Evolutionary conservation across 2,888 invertebrate species (phyloP), one percentile per base, ranked within the genome.

Genomic region (Axea sp.): DNA sequence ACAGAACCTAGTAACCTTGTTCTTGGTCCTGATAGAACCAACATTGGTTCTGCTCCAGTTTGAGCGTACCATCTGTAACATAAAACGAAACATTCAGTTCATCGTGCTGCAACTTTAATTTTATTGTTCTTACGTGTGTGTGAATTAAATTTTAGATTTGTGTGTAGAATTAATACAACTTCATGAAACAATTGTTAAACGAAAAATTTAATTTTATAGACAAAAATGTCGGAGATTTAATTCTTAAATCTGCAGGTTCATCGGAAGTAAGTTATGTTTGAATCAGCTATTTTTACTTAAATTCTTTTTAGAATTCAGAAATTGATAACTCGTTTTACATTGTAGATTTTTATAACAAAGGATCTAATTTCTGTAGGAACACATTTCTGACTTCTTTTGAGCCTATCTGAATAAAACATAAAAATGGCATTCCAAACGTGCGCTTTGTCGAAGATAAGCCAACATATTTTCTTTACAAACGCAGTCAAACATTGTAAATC

Each of bases 1-100:
- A 93, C 92, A 0, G 93, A 92, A 0, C 93, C 93, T 0, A 93
- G 88, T 39, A 93, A 89, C 14, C 92, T 89, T 17, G 91, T 90
- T 67, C 93, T 89, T 0, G 92, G 92, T 1, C 92, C 92, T 19
- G 91, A 91, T 5, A 91, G 87, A 5, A 92, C 91, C 28, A 92
- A 88, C 82, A 90, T 88, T 0, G 92, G 91, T 62, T 93, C 93
- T 11, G 91, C 89, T 2, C 92, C 92, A 15, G 91, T 91, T 79
- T 92, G 91, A 11, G 91, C 90, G 81, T 91, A 93, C 93, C 93
- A 93, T 80, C 93, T 93, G 87, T 5, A 81, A 82, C 26, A 60
- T 9, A 59, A 49, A 43, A 57, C 8, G 24, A 12, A 26, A 64
- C 28, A 53, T 7, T 3, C 4, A 19, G 4, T 19, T 19, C 19